These are phyloP conservation scores for Polypterus bichir DNA, from an alignment of 2,113 vertebrate species.

Conservation along the genomic window DNA sequence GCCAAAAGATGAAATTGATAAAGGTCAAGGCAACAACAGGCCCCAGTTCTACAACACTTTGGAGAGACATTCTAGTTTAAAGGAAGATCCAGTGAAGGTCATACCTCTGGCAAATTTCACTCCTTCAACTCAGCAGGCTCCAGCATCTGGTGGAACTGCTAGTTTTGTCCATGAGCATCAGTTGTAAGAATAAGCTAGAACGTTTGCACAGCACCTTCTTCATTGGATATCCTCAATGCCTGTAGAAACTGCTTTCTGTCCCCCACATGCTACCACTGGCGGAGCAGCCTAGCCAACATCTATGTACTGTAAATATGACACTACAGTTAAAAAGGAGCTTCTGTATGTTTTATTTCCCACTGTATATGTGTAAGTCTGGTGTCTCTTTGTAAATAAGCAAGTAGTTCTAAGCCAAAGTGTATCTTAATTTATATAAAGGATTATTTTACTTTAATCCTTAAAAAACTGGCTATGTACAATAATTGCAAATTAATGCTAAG, in stretches of 20 bases:
- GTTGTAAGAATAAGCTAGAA: conserved; percentile 41
- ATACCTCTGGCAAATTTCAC: conserved; percentile 81
- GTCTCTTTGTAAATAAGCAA: conserved; percentile 30
- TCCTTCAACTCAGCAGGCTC: conserved; percentile 42
- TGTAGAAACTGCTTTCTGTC: conserved; percentile 24
- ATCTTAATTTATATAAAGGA: conserved; percentile 26
- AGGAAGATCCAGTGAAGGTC: conserved; percentile 74
- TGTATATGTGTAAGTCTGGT: conserved; percentile 1
- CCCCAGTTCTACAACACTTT: conserved; percentile 81
- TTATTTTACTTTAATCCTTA: conserved; percentile 4
- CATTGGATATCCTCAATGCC: conserved; percentile 22
- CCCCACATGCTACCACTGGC: conserved; percentile 9
- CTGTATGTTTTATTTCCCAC: conserved; percentile 11
- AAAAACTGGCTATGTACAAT: too few species aligned
- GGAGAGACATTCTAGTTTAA: conserved; percentile 68
- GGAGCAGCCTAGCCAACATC: conserved; percentile 29
- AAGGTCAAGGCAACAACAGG: conserved; percentile 45
- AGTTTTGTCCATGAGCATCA: conserved; percentile 75
- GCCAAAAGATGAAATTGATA: conserved; percentile 71
- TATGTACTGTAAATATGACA: conserved; percentile 29
- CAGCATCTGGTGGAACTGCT: conserved; percentile 32
- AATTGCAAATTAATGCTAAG: background rate
- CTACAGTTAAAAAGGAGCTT: conserved; percentile 15
- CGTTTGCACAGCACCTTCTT: conserved; percentile 5
- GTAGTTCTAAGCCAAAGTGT: conserved; percentile 56